Base-by-base conservation (phyloP, 1,140 invertebrate genomes). In the Lerema accius region DNA sequence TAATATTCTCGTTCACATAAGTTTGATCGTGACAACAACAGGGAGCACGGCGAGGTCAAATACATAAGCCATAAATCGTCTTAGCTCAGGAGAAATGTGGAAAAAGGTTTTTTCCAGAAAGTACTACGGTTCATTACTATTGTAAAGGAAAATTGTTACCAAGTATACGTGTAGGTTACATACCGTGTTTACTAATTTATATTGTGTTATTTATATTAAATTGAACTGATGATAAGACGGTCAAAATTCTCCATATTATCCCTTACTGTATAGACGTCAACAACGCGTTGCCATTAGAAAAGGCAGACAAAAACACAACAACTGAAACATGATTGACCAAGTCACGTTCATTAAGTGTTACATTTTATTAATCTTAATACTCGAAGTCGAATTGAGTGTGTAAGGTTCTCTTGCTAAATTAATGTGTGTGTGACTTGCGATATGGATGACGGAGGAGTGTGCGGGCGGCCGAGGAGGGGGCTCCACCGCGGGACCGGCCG, bases 361-460 rank as follows among this genome's bases (percentile, higher is more conserved):
- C n/a, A n/a, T n/a, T n/a, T n/a, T n/a, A n/a, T n/a, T n/a, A n/a
- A n/a, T n/a, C n/a, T n/a, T n/a, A n/a, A n/a, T n/a, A n/a, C n/a
- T n/a, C n/a, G n/a, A n/a, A n/a, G n/a, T n/a, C n/a, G n/a, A n/a
- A n/a, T n/a, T n/a, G n/a, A n/a, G n/a, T n/a, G n/a, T n/a, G n/a
- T n/a, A n/a, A n/a, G 59, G 56, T 64, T 60, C 45, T 67, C 59
- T 71, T 66, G 58, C 50, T 71, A 76, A 76, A 78, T 70, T 70
- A 73, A 80, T 77, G 50, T 69, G 46, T 77, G 63, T 81, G 64
- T 75, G 62, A 77, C 62, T 82, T 86, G 68, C 68, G 65, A 75
- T 83, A 49, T 83, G 89, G 92, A 90, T 91, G 56, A 85, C 89
- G 67, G 92, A 92, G 76, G 92, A 93, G 69, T 93, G 92, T 71